These are phyloP conservation scores for Verasper variegatus DNA, from an alignment of 2,113 vertebrate species.

Conservation along the genomic window DNA sequence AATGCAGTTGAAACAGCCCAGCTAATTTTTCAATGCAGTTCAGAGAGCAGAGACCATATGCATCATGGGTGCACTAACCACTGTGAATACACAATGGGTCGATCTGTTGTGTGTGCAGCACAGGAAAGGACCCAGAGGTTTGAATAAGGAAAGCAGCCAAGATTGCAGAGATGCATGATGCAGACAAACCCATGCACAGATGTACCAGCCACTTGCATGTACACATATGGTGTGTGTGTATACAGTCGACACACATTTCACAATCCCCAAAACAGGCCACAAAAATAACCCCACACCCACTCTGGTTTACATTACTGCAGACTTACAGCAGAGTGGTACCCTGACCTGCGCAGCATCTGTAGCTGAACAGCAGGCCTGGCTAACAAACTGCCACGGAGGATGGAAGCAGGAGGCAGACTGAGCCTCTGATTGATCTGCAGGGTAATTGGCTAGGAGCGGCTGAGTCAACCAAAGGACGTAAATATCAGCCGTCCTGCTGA, in stretches of 20 bases:
- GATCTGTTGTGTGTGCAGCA: conserved; percentile 12
- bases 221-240: conserved; percentile 6
- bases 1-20: conserved; percentile 24
- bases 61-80: conserved; percentile 37
- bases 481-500: conserved; percentile 66
- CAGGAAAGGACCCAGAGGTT: conserved; percentile 27
- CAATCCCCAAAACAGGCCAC: conserved; percentile 17
- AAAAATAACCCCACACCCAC: conserved; percentile 21
- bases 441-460: conserved; percentile 72
- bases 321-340: conserved; percentile 34
- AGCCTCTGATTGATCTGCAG: conserved; percentile 74
- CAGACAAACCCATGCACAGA: conserved; percentile 34
- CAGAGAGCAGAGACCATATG: conserved; percentile 32
- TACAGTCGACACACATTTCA: conserved; percentile 6
- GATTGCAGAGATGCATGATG: conserved; percentile 28
- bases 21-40: conserved; percentile 56
- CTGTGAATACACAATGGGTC: conserved; percentile 40
- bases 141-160: conserved; percentile 46
- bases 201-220: not conserved
- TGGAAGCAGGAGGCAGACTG: conserved; percentile 55
- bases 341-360: conserved; percentile 63
- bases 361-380: conserved; percentile 66
- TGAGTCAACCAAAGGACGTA: conserved; percentile 67
- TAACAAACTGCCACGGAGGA: conserved; percentile 68
- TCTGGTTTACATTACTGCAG: conserved; percentile 43